Evolutionary conservation across 92 coral and sea anemone genomes (phyloP).

Genomic region (Heliopora coerulea): DNA sequence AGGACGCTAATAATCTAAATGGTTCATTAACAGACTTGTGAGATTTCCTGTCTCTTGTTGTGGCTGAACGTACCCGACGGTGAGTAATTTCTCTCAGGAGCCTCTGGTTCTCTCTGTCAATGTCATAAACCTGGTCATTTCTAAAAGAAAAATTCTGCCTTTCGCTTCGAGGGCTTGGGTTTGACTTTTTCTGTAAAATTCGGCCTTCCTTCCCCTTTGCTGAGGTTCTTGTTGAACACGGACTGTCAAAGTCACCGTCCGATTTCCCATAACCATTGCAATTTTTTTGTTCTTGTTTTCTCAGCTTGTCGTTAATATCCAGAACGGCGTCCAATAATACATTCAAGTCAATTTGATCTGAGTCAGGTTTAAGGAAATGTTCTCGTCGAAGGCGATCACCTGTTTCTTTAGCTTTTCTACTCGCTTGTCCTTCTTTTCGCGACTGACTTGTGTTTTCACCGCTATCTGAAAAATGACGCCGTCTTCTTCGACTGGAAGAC

Average conservation of each 20-base stretch:
- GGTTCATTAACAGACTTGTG: conserved; percentile 55
- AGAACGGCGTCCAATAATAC: conserved; percentile 86
- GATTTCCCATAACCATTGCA: conserved; percentile 3
- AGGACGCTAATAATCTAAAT: conserved; percentile 75
- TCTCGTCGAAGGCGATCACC: conserved; percentile 72
- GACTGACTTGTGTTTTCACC: not conserved
- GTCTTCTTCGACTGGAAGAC: conserved; percentile 18
- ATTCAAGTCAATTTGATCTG: conserved; percentile 91
- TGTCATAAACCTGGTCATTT: conserved; percentile 73
- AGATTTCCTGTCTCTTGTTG: conserved; percentile 46
- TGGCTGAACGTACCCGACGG: conserved; percentile 68
- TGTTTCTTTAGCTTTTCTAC: conserved; percentile 20
- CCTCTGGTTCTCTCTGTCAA: conserved; percentile 93
- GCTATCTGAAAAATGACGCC: not conserved
- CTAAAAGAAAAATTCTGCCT: conserved; percentile 91
- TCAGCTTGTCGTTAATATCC: conserved; percentile 88
- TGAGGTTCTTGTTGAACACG: conserved; percentile 31
- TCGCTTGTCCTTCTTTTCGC: not conserved
- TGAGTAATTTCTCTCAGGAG: conserved; percentile 70
- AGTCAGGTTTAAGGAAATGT: conserved; percentile 85
- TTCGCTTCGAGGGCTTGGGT: conserved; percentile 51
- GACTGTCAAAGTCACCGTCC: conserved; percentile 30
- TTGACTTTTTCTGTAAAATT: conserved; percentile 37
- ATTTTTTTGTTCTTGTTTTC: conserved; percentile 20
- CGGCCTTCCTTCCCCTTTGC: conserved; percentile 34